Evolutionary conservation across 2,797 vertebrate species (phyloP).

Genomic region (Diplodus sargus): DNA sequence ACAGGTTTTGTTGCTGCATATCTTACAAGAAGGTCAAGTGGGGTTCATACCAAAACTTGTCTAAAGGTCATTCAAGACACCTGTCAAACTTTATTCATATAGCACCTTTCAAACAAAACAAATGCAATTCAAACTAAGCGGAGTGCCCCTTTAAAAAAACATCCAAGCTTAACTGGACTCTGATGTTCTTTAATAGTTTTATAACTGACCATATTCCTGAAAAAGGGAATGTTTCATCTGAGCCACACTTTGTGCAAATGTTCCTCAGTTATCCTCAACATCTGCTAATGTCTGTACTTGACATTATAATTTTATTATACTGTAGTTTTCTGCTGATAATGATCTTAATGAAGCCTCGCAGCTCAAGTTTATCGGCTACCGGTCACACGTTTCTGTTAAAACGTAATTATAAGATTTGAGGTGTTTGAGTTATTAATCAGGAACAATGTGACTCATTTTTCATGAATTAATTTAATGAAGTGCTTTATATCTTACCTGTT

Average conservation of each 20-base stretch:
- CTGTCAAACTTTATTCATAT: too few relatives aligned
- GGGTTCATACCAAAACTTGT: not conserved
- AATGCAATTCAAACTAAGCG: too few relatives aligned
- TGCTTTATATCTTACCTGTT: not conserved
- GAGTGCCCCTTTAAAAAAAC: not conserved
- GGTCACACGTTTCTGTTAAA: not conserved
- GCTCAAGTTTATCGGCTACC: not conserved
- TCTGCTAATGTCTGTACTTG: not conserved
- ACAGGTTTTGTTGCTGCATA: not conserved
- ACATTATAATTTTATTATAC: not conserved
- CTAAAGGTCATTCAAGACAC: not conserved
- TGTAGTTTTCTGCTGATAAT: not conserved
- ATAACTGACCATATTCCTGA: not conserved
- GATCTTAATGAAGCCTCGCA: not conserved
- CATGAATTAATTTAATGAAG: not conserved
- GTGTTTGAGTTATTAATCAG: not conserved
- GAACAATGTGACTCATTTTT: not conserved
- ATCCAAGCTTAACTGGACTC: not conserved
- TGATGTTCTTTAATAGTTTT: not conserved
- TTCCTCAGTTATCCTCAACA: not conserved
- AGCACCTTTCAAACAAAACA: too few relatives aligned
- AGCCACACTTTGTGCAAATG: not conserved
- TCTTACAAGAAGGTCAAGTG: slow-evolving; percentile 4
- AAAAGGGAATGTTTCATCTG: not conserved
- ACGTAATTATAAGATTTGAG: not conserved